Conservation (phyloP, 2,797 vertebrate genomes). For the Babyrousa celebensis region DNA sequence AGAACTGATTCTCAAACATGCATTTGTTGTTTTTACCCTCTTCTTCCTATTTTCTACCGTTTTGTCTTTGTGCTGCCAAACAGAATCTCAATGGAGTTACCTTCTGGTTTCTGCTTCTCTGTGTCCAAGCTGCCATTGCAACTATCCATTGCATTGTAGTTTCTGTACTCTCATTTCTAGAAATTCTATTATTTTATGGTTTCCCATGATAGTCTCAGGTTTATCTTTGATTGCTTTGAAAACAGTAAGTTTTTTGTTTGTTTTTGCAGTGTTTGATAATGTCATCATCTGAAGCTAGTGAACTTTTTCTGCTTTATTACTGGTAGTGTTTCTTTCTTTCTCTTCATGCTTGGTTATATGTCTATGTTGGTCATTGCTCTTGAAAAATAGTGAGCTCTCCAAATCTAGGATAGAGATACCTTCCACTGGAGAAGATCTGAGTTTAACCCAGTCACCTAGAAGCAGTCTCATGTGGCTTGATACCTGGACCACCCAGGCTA, state of each 20-base stretch:
- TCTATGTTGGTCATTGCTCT: not conserved
- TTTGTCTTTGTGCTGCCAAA: not conserved
- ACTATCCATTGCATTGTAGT: conserved; percentile 21
- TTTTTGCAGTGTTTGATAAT: conserved; percentile 53
- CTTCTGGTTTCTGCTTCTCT: conserved; percentile 21
- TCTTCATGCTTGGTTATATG: not conserved
- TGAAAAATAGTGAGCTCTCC: not conserved
- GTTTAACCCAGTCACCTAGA: not conserved
- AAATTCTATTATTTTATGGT: conserved; percentile 18
- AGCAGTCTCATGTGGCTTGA: not conserved
- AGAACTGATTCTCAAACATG: not conserved
- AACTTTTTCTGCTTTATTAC: conserved; percentile 16
- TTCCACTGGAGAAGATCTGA: not conserved
- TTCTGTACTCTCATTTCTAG: conserved; percentile 46
- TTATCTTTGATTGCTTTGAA: conserved; percentile 44
- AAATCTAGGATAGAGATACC: conserved; percentile 17
- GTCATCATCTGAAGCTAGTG: not conserved
- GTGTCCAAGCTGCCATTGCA: not conserved
- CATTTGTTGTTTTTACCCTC: not conserved
- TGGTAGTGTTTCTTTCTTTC: not conserved
- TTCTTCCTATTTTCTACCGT: conserved; percentile 28
- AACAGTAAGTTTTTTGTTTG: not conserved
- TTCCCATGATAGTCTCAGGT: not conserved
- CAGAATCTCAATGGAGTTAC: not conserved
- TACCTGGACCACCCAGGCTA: not conserved